Evolutionary conservation across 2,888 invertebrate species (phyloP).

Genomic region (Dynastes grantii): DNA sequence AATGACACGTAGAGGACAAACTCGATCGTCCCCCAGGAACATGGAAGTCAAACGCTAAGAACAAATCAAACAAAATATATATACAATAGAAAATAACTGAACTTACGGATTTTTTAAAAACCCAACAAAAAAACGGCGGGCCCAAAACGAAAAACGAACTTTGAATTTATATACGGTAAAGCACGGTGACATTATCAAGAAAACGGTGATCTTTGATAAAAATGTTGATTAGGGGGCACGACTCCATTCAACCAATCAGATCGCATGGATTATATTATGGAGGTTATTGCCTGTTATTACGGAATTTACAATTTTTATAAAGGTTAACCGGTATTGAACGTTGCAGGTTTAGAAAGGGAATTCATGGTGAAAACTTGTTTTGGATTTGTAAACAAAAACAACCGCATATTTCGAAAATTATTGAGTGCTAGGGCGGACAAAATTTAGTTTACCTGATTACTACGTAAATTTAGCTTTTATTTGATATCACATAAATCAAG

Average conservation of each 20-base stretch:
- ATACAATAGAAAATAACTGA: neutral
- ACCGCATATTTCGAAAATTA: too few species aligned
- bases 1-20: constrained; percentile 20
- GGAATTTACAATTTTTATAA: neutral
- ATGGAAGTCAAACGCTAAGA: neutral
- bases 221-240: constrained; percentile 43
- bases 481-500: too few species aligned
- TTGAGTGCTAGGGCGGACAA: too few species aligned
- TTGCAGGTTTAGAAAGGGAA: constrained; percentile 8
- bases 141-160: constrained; percentile 21
- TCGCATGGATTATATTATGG: neutral
- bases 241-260: constrained; percentile 17
- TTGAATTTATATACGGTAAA: neutral
- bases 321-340: constrained; percentile 24
- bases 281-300: constrained; percentile 30
- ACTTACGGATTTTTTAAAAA: neutral
- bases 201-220: constrained; percentile 35
- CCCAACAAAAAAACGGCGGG: neutral
- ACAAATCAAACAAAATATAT: neutral
- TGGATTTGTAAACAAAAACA: too few species aligned
- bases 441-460: too few species aligned
- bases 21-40: neutral
- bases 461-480: too few species aligned
- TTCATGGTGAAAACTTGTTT: neutral
- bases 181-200: constrained; percentile 24